Evolutionary conservation across 2,113 vertebrate genomes (phyloP).

Genomic region (Isichthys henryi): DNA sequence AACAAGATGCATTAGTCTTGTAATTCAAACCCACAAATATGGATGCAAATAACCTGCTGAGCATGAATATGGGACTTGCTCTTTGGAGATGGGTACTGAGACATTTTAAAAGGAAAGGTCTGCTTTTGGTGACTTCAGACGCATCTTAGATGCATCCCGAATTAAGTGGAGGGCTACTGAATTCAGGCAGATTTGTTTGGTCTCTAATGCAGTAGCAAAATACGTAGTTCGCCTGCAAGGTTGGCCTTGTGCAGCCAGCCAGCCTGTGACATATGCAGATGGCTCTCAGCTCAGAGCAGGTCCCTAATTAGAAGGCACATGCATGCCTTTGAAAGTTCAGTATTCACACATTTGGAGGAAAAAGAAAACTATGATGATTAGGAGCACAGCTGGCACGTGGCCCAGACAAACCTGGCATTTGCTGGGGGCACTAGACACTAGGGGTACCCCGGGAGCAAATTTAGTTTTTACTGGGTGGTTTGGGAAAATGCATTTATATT

Average conservation of each 20-base stretch:
- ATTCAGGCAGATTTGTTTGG: background rate
- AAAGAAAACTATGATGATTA: background rate
- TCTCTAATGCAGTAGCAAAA: background rate
- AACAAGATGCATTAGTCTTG: background rate
- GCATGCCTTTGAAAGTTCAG: constrained; percentile 39
- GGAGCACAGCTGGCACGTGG: background rate
- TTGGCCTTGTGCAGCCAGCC: background rate
- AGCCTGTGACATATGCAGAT: constrained; percentile 31
- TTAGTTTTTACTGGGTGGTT: background rate
- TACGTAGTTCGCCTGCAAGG: background rate
- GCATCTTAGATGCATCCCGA: background rate
- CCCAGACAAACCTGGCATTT: background rate
- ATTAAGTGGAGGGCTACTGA: background rate
- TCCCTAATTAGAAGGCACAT: constrained; percentile 55
- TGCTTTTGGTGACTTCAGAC: background rate
- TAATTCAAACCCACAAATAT: background rate
- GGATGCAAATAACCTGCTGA: background rate
- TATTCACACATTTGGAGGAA: background rate
- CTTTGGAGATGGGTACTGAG: background rate
- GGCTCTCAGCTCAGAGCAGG: constrained; percentile 48
- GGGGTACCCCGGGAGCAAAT: background rate
- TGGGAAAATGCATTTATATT: background rate
- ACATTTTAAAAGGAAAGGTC: background rate
- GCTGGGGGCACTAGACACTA: background rate
- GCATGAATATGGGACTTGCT: background rate